Percentiles rank a stretch among this genome's conserved stretches.
phyloP scores from a whole-genome alignment of 2,888 invertebrate genomes.

The Gnatocerus cornutus region DNA sequence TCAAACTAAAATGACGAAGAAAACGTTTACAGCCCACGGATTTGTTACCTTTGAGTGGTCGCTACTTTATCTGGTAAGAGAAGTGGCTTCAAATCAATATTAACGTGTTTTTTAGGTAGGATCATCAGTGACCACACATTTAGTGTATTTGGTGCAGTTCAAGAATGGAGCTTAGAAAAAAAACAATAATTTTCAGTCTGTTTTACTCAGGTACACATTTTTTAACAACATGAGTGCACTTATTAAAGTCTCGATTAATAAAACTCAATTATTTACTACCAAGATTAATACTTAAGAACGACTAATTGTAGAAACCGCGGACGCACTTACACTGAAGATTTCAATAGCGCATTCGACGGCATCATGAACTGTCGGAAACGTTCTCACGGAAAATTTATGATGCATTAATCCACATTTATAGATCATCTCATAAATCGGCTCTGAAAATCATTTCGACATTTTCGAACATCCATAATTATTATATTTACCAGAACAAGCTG shows the following conservation, averaged over 20 bases:
- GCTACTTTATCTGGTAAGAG: not conserved
- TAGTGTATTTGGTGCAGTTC: not conserved
- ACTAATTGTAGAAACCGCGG: slow-evolving; percentile 32
- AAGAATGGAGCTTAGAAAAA: not conserved
- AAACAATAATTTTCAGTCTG: not conserved
- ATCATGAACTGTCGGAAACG: slow-evolving; percentile 38
- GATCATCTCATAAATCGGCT: slow-evolving; percentile 35
- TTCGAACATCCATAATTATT: not conserved
- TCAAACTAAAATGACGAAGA: not conserved
- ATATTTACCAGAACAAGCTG: slow-evolving; percentile 63
- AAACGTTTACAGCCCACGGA: slow-evolving; percentile 6
- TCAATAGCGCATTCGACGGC: slow-evolving; percentile 33
- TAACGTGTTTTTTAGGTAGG: not conserved
- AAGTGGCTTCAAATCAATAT: not conserved
- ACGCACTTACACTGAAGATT: slow-evolving; percentile 23
- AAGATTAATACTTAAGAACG: too few relatives aligned
- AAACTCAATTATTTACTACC: too few relatives aligned
- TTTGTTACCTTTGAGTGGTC: not conserved
- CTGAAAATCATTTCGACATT: slow-evolving; percentile 11
- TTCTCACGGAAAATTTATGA: slow-evolving; percentile 31
- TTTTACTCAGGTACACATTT: not conserved
- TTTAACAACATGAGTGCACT: not conserved
- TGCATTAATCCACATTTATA: slow-evolving; percentile 28
- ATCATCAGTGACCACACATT: not conserved
- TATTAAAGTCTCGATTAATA: not conserved